Evolutionary conservation across 92 coral and sea anemone genomes (phyloP).

Genomic region (Pocillopora grandis): DNA sequence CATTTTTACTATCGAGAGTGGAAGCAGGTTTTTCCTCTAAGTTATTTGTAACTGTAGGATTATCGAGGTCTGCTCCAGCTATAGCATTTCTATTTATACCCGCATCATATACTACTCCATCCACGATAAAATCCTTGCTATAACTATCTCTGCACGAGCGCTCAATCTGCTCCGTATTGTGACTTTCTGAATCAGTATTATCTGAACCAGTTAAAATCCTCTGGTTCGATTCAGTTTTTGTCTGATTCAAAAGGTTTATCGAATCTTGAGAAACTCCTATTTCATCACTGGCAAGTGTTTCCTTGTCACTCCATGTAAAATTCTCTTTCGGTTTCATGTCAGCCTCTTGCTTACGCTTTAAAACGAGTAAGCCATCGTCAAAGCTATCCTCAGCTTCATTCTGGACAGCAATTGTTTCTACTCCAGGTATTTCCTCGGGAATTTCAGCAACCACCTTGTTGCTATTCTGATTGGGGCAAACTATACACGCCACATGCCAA

Average conservation of each 20-base stretch:
- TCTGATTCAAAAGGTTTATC: background rate
- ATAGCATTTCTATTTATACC: background rate
- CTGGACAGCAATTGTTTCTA: background rate
- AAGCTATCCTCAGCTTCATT: background rate
- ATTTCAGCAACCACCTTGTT: background rate
- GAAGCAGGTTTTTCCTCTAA: constrained; percentile 28
- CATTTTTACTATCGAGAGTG: background rate
- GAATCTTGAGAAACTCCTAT: background rate
- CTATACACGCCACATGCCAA: constrained; percentile 92
- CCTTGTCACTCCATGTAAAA: no score
- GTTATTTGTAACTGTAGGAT: background rate
- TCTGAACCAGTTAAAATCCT: background rate
- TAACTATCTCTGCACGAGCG: background rate
- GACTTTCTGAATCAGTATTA: background rate
- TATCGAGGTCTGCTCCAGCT: background rate
- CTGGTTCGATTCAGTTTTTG: background rate
- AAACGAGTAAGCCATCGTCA: background rate
- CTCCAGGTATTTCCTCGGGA: background rate
- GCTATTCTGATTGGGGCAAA: constrained; percentile 27
- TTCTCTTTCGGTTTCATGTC: background rate
- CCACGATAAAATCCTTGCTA: background rate
- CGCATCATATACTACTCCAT: background rate
- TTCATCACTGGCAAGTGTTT: background rate
- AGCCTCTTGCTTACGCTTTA: background rate
- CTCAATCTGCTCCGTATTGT: background rate